Base-by-base conservation (phyloP, 1,140 invertebrate genomes). In the Orius insidiosus region DNA sequence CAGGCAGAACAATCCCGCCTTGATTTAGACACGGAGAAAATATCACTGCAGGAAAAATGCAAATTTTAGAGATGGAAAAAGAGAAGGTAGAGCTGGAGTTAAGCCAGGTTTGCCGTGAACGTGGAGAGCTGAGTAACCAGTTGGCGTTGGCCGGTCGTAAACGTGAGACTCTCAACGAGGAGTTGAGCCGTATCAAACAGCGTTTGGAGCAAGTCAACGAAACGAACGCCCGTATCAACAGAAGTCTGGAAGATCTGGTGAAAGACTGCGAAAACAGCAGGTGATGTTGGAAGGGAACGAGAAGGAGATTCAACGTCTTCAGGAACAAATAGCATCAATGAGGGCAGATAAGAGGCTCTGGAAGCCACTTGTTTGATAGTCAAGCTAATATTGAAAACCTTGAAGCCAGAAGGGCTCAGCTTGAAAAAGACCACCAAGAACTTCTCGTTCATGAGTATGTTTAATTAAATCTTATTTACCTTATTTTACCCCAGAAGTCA, bases 61-160 rank as follows among this genome's bases (percentile, higher is more conserved):
- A 85, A 85, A 63, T 81, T 84, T 55, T 85, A 35, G 80, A 86
- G 58, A 71, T 80, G 16, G 85, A 92, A 52, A 80, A 84, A 57
- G 80, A 82, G 55, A 83, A 85, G 54, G 68, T 78, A 30, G 72
- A 80, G 55, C 69, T 75, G 55, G 76, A 79, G 54, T 58, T 78
- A 46, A 68, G 67, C 10, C 71, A 78, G 57, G 66, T 70, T 1
- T 66, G 67, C 2, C 67, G 81, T 24, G 82, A 85, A 55, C 68
- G 81, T 24, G 70, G 74, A 11, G 81, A 85, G 55, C 64, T 85
- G n/a, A 79, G 76, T 50, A 80, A 81, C 51, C 81, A 86, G 55
- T 61, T 86, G 14, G 77, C 76, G 1, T 68, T 72, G 1, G 67
- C 81, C 51, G 74, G 73, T 3, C 67, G 80, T n/a, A 84, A 84